A percentile compares a stretch with the other conserved stretches of the same genome.
Evolutionary conservation across 2,113 vertebrate species (phyloP).

Genomic region (Meleagris gallopavo): DNA sequence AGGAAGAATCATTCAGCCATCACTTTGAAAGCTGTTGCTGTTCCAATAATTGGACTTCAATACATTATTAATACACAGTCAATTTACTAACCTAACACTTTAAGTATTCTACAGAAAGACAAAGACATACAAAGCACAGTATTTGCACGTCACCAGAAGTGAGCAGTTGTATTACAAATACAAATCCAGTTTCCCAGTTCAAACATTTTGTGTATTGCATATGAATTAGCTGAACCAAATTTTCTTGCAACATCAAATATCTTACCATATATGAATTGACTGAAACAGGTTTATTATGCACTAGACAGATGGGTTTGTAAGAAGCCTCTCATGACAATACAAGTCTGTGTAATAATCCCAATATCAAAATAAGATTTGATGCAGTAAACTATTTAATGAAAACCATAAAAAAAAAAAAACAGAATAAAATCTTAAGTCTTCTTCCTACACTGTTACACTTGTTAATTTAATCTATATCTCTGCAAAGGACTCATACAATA

Average conservation of each 20-base stretch:
- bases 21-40: neutral
- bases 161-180: neutral
- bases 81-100: neutral
- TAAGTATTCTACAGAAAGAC: neutral
- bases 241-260: constrained; percentile 9
- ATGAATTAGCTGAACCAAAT: neutral
- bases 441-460: neutral
- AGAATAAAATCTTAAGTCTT: neutral
- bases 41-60: neutral
- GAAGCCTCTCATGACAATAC: neutral
- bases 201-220: neutral
- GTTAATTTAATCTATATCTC: neutral
- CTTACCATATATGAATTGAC: neutral
- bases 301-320: neutral
- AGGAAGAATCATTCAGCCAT: neutral
- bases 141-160: neutral
- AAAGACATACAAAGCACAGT: neutral
- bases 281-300: constrained; percentile 1
- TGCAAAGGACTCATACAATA: neutral
- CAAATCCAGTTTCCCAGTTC: neutral
- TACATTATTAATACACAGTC: neutral
- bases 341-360: neutral
- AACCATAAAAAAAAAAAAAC: neutral
- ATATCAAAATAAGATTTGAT: neutral
- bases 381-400: neutral